These are phyloP conservation scores for Piprites chloris DNA, from an alignment of 2,113 vertebrate species.

Conservation along the genomic window DNA sequence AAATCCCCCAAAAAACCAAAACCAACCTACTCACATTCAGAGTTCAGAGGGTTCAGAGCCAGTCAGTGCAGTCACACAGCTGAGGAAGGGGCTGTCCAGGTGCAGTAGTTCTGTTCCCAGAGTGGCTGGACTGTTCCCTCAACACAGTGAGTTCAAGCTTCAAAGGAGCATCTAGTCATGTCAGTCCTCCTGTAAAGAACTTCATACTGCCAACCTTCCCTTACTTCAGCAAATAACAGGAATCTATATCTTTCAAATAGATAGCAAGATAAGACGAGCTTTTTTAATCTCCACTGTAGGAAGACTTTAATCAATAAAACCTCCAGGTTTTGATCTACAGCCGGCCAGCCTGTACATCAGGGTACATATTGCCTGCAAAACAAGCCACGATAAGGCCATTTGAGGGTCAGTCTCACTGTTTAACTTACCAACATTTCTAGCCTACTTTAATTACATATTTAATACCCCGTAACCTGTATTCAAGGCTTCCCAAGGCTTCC, in stretches of 20 bases:
- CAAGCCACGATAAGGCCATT: not conserved
- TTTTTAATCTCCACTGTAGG: slow-evolving; percentile 33
- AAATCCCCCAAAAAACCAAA: not conserved
- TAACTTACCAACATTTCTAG: not conserved
- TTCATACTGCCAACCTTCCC: not conserved
- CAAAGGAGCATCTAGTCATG: slow-evolving; percentile 5
- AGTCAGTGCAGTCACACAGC: not conserved
- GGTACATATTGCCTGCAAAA: not conserved
- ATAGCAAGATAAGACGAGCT: slow-evolving; percentile 25
- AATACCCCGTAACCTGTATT: not conserved
- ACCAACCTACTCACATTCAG: not conserved
- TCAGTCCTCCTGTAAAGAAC: slow-evolving; percentile 21
- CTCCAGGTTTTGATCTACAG: slow-evolving; percentile 13
- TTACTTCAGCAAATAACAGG: slow-evolving; percentile 52
- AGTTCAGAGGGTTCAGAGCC: not conserved
- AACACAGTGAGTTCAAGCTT: slow-evolving; percentile 6
- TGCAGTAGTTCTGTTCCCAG: not conserved
- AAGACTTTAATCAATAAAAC: slow-evolving; percentile 54
- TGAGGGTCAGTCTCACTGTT: not conserved
- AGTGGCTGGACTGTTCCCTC: not conserved
- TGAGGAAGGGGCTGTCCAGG: not conserved
- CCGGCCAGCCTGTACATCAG: not conserved
- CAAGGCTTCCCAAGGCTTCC: not conserved
- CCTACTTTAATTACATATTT: not conserved
- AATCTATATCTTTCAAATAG: slow-evolving; percentile 43